phyloP scores from a whole-genome alignment of 1,140 invertebrate species.

The Diabrotica virgifera region DNA sequence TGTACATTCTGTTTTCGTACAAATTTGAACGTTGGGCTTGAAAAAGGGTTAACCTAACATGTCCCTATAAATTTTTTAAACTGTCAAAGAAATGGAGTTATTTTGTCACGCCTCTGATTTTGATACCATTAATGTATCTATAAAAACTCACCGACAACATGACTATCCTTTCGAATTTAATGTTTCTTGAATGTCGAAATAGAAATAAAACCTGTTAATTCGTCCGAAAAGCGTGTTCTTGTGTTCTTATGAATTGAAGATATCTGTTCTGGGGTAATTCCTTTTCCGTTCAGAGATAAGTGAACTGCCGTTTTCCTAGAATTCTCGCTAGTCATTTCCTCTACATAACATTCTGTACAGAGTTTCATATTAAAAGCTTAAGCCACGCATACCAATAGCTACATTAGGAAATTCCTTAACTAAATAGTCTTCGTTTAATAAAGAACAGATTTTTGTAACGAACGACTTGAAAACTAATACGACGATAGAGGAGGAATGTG shows the following conservation, averaged over 20 bases:
- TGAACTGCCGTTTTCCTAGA: background rate
- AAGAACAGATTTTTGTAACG: background rate
- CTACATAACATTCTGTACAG: background rate
- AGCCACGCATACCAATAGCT: background rate
- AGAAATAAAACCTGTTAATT: constrained; percentile 1
- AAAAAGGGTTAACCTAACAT: too few species aligned
- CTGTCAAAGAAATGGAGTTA: too few species aligned
- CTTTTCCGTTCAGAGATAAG: background rate
- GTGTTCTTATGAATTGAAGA: background rate
- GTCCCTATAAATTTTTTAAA: too few species aligned
- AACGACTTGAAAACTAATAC: too few species aligned
- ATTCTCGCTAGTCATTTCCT: background rate
- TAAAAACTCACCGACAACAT: too few species aligned
- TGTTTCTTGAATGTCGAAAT: background rate
- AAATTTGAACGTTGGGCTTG: too few species aligned
- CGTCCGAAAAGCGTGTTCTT: background rate
- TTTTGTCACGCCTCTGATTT: too few species aligned
- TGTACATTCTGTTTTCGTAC: too few species aligned
- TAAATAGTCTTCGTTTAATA: background rate
- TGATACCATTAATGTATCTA: too few species aligned
- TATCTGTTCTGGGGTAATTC: background rate
- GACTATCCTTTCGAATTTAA: too few species aligned
- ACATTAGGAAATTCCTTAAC: background rate
- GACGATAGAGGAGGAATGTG: too few species aligned
- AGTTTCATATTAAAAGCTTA: background rate